phyloP scores from a whole-genome alignment of 2,888 invertebrate species.

The Tenthredo scrophulariae region DNA sequence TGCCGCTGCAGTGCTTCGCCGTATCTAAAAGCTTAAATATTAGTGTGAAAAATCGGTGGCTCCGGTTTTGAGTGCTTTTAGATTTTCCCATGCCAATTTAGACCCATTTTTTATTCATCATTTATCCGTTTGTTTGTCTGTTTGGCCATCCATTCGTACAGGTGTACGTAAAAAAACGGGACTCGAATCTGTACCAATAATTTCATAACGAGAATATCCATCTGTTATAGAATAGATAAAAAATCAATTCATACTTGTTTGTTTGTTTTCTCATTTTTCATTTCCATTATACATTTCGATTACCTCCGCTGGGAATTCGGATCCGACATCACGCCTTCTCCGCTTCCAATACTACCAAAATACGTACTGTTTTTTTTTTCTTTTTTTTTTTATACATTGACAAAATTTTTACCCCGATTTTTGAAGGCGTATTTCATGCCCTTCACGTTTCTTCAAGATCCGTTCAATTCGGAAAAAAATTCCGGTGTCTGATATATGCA shows the following conservation, averaged over 20 bases:
- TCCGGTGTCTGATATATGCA: not conserved
- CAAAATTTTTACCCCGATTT: not conserved
- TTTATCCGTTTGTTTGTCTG: not conserved
- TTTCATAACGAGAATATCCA: not conserved
- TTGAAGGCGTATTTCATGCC: not conserved
- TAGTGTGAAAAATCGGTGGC: conserved; percentile 2
- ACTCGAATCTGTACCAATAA: not conserved
- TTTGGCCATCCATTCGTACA: not conserved
- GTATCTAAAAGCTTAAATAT: not conserved
- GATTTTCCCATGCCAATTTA: not conserved
- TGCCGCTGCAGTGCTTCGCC: not conserved
- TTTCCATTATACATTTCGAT: not conserved
- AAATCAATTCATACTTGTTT: not conserved
- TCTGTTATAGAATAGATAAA: not conserved
- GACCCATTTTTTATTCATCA: not conserved
- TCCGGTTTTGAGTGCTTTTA: not conserved
- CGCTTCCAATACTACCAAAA: too few relatives aligned
- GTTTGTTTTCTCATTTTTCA: not conserved
- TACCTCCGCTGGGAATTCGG: not conserved
- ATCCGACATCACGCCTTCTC: not conserved
- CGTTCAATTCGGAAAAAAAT: not conserved
- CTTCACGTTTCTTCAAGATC: not conserved
- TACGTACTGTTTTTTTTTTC: not conserved
- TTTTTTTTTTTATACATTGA: too few relatives aligned
- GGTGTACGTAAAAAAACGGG: not conserved